These are phyloP conservation scores for Diarsia mendica DNA, from an alignment of 2,888 invertebrate genomes.

Conservation along the genomic window DNA sequence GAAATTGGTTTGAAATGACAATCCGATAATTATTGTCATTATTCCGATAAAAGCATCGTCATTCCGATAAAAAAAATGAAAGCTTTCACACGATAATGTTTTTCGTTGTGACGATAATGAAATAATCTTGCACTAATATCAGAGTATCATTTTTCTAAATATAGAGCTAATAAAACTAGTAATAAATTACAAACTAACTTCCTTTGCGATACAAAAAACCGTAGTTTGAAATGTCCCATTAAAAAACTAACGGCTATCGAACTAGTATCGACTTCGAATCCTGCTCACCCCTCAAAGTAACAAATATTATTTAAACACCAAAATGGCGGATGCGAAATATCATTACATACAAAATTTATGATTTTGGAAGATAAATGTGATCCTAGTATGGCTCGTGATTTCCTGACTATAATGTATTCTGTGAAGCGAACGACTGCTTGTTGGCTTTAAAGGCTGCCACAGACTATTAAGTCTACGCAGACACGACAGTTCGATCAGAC, in stretches of 20 bases:
- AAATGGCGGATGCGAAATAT: slow-evolving; percentile 85
- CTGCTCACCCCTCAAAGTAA: slow-evolving; percentile 28
- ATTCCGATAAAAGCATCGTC: slow-evolving; percentile 2
- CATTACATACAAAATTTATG: slow-evolving; percentile 86
- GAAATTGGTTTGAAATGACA: slow-evolving; percentile 2
- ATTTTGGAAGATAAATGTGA: slow-evolving; percentile 89
- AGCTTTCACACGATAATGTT: slow-evolving; percentile 22
- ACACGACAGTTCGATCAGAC: slow-evolving; percentile 68
- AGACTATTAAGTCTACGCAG: slow-evolving; percentile 76
- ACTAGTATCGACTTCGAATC: slow-evolving; percentile 16
- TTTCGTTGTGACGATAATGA: slow-evolving; percentile 1
- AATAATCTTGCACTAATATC: neutral
- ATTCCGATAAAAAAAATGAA: slow-evolving; percentile 13
- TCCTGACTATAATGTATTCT: slow-evolving; percentile 89
- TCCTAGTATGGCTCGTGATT: slow-evolving; percentile 86
- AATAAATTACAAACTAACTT: slow-evolving; percentile 17
- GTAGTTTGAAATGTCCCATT: neutral
- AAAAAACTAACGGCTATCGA: slow-evolving; percentile 3
- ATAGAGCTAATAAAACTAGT: neutral
- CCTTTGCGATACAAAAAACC: slow-evolving; percentile 1
- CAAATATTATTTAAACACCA: slow-evolving; percentile 69
- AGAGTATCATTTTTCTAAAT: neutral
- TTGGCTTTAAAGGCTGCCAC: slow-evolving; percentile 81
- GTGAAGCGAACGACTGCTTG: slow-evolving; percentile 76
- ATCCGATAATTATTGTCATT: neutral